These are phyloP conservation scores for Zenarchopterus dispar DNA, from an alignment of 2,797 vertebrate genomes.

Conservation along the genomic window DNA sequence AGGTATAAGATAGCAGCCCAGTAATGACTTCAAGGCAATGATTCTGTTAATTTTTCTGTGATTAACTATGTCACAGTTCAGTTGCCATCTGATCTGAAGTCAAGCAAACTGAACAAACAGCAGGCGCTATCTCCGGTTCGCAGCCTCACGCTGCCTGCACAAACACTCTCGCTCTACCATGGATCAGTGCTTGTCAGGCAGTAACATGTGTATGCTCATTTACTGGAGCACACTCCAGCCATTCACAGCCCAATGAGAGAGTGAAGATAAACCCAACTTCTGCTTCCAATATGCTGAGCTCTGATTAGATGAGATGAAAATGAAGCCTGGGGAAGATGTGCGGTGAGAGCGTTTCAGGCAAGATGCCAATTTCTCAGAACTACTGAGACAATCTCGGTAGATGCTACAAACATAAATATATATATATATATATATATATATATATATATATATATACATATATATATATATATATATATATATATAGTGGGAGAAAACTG, in stretches of 20 bases:
- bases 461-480: no score
- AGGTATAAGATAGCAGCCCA: constrained; percentile 5
- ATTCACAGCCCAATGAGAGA: constrained; percentile 68
- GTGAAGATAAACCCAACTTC: constrained; percentile 62
- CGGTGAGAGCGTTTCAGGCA: constrained; percentile 39
- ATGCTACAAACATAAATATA: constrained; percentile 40
- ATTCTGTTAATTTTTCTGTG: constrained; percentile 56
- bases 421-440: constrained; percentile 2
- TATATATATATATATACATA: no score
- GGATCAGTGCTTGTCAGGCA: constrained; percentile 52
- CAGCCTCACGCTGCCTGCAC: constrained; percentile 38
- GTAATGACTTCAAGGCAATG: constrained; percentile 47
- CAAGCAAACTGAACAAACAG: constrained; percentile 73
- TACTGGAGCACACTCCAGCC: constrained; percentile 41
- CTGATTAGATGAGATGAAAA: constrained; percentile 74
- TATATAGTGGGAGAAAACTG: no score
- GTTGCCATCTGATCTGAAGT: constrained; percentile 71
- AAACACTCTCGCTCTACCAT: constrained; percentile 46
- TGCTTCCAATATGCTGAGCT: constrained; percentile 58
- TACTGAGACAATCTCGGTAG: constrained; percentile 37
- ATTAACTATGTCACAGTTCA: constrained; percentile 68
- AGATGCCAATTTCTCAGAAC: constrained; percentile 50
- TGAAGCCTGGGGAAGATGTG: constrained; percentile 52
- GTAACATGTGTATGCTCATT: constrained; percentile 70
- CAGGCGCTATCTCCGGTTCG: constrained; percentile 49